Evolutionary conservation across 2,113 vertebrate genomes (phyloP).

Genomic region (Semicossyphus pulcher): DNA sequence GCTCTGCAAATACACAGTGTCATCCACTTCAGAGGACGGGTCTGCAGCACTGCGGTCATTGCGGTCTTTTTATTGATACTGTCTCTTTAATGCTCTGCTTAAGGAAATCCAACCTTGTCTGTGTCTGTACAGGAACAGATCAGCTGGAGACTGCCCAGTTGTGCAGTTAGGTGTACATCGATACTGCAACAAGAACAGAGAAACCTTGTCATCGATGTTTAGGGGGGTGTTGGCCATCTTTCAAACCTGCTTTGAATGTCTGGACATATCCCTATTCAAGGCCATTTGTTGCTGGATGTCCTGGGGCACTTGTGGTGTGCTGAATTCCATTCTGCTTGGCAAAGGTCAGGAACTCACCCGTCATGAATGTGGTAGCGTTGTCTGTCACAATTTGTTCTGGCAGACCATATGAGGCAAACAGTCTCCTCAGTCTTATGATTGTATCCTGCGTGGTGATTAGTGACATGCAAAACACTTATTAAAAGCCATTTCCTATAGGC

Average conservation of each 20-base stretch:
- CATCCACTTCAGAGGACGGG: no score
- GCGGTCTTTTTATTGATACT: no score
- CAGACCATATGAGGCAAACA: not conserved
- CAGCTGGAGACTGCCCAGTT: not conserved
- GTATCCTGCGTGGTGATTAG: not conserved
- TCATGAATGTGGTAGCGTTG: slow-evolving; percentile 4
- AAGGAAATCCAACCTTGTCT: not conserved
- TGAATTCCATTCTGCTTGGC: slow-evolving; percentile 8
- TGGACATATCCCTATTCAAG: slow-evolving; percentile 6
- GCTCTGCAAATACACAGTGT: not conserved
- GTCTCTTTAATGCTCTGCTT: not conserved
- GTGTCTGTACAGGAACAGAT: not conserved
- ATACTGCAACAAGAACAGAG: not conserved
- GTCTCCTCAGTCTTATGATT: not conserved
- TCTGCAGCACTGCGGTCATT: no score
- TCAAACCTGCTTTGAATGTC: not conserved
- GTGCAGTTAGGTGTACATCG: not conserved
- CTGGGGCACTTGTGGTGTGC: not conserved
- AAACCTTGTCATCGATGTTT: not conserved
- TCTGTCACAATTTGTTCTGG: slow-evolving; percentile 12
- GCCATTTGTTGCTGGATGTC: not conserved
- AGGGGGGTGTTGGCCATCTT: not conserved
- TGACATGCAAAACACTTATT: not conserved
- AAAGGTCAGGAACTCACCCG: slow-evolving; percentile 5
- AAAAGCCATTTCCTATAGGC: not conserved